phyloP scores from a whole-genome alignment of 2,113 vertebrate genomes.

The Xenus cinereus region DNA sequence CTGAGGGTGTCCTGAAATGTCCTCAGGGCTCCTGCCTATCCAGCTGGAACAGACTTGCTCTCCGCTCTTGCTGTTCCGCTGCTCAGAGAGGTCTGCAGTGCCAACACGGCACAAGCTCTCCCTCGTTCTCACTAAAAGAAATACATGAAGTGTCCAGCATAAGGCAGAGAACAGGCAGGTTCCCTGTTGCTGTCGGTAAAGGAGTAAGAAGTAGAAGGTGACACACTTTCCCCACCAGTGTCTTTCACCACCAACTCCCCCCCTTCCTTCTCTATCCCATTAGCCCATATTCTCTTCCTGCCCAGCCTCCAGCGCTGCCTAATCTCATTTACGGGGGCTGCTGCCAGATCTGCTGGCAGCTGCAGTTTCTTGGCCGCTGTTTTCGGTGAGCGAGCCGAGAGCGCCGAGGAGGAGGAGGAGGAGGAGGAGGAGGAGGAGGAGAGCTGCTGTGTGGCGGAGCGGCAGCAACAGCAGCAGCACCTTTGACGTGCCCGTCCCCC shows the following conservation, averaged over 20 bases:
- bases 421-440: background rate
- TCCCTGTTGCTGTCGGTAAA: background rate
- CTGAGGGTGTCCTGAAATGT: background rate
- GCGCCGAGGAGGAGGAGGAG: background rate
- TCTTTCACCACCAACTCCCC: background rate
- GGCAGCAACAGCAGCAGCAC: slow-evolving; percentile 23
- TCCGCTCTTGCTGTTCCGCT: background rate
- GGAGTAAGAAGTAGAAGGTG: background rate
- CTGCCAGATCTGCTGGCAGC: slow-evolving; percentile 5
- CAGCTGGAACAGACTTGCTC: background rate
- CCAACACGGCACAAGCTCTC: background rate
- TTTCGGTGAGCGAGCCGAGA: background rate
- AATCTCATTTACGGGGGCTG: slow-evolving; percentile 10
- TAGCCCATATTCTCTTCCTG: slow-evolving; percentile 42
- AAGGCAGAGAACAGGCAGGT: background rate
- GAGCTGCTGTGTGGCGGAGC: background rate
- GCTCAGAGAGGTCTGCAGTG: background rate
- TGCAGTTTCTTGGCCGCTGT: slow-evolving; percentile 5
- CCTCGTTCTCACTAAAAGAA: background rate
- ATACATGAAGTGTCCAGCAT: background rate
- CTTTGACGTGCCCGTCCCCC: slow-evolving; percentile 68
- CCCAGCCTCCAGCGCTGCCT: background rate
- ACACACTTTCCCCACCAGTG: background rate
- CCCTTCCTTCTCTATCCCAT: background rate
- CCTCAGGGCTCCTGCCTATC: background rate